These are phyloP conservation scores for Rattus rattus DNA, from an alignment of 2,113 vertebrate species.

Conservation along the genomic window DNA sequence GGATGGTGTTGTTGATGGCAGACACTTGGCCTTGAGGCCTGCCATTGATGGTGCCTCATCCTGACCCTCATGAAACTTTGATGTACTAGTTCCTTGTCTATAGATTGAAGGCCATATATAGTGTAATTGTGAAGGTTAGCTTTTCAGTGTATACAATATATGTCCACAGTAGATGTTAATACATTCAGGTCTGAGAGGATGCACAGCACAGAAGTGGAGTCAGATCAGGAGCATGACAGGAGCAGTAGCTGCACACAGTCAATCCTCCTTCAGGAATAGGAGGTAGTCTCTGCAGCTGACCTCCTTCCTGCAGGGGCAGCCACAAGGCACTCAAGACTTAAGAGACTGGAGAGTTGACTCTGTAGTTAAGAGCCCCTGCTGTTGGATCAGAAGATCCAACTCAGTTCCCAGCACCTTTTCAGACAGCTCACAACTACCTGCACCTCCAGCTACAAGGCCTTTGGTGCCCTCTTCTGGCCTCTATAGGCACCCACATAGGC, in stretches of 20 bases:
- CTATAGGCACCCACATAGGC: neutral
- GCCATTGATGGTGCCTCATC: rapidly evolving
- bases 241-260: rapidly evolving
- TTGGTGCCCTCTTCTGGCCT: neutral
- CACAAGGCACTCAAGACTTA: rapidly evolving
- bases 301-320: rapidly evolving
- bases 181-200: neutral
- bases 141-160: no score
- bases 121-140: neutral
- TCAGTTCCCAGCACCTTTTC: neutral
- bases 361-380: neutral
- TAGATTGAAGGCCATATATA: neutral
- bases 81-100: neutral
- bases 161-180: neutral
- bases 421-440: neutral
- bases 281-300: no score
- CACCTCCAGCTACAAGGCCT: neutral
- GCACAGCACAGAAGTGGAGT: neutral
- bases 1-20: rapidly evolving
- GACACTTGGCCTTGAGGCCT: neutral
- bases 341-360: neutral
- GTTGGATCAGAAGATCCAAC: neutral
- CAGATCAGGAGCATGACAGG: neutral
- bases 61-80: neutral
- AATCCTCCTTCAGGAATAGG: neutral